A percentile compares a stretch with the other conserved stretches of the same genome.
phyloP scores from a whole-genome alignment of 2,113 vertebrate species.

The Tragelaphus imberbis region DNA sequence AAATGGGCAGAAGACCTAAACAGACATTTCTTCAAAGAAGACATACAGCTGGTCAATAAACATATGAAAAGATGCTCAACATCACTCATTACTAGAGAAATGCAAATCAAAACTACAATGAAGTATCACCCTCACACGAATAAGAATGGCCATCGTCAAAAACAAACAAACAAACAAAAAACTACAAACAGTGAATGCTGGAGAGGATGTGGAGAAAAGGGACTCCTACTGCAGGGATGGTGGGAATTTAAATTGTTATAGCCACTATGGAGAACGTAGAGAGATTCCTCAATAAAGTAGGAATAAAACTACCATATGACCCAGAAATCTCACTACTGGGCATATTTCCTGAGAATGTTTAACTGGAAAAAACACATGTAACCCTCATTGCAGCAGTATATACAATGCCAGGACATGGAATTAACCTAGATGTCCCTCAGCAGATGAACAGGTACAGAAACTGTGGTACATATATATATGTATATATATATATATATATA shows the following conservation, averaged over 20 bases:
- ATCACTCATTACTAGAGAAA: not conserved
- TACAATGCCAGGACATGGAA: not conserved
- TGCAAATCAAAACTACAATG: not conserved
- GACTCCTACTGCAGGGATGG: not conserved
- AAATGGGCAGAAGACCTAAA: not conserved
- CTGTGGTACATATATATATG: not conserved
- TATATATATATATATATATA: too few species aligned
- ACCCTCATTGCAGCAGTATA: not conserved
- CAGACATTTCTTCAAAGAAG: not conserved
- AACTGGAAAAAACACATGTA: not conserved
- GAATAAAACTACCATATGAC: not conserved
- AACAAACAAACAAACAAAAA: not conserved
- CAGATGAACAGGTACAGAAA: not conserved
- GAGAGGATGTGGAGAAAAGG: not conserved
- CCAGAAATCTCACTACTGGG: not conserved
- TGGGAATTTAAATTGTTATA: not conserved
- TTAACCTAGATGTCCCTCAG: not conserved
- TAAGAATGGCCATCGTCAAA: not conserved
- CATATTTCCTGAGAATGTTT: not conserved
- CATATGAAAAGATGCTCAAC: not conserved
- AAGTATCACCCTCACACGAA: not conserved
- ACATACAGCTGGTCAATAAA: not conserved
- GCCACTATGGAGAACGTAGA: not conserved
- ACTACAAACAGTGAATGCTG: not conserved
- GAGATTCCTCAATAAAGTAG: not conserved